Conservation (phyloP, 2,113 vertebrate genomes). For the Lampris megalopsis region DNA sequence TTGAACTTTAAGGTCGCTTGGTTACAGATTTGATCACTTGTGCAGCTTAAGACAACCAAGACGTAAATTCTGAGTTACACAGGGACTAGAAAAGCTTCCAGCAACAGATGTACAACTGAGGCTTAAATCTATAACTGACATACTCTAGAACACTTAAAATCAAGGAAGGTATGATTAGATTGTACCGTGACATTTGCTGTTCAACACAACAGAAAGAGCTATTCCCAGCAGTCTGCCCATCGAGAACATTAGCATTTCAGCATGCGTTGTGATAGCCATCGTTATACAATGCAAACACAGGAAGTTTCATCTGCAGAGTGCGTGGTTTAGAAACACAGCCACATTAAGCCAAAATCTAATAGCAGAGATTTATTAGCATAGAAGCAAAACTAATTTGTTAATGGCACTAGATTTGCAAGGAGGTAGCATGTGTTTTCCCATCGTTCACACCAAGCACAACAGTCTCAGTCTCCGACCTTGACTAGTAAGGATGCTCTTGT, state of each 20-base stretch:
- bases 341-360: slow-evolving; percentile 33
- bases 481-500: slow-evolving; percentile 11
- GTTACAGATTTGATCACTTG: too few species aligned
- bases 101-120: not conserved
- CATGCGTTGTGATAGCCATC: slow-evolving; percentile 48
- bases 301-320: slow-evolving; percentile 41
- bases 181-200: not conserved
- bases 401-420: slow-evolving; percentile 52
- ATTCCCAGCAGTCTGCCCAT: not conserved
- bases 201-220: slow-evolving; percentile 8
- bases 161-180: not conserved
- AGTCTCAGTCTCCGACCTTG: slow-evolving; percentile 50
- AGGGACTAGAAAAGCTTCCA: too few species aligned
- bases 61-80: too few species aligned
- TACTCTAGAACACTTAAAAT: not conserved
- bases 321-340: slow-evolving; percentile 39
- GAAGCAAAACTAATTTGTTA: slow-evolving; percentile 59
- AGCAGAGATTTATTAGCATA: slow-evolving; percentile 46
- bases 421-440: slow-evolving; percentile 65
- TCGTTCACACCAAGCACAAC: slow-evolving; percentile 66
- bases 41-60: too few species aligned
- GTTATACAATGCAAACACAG: slow-evolving; percentile 19
- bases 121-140: too few species aligned
- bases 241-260: slow-evolving; percentile 34
- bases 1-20: too few species aligned